phyloP scores from a whole-genome alignment of 2,113 vertebrate species.

The Tachuris rubrigastra region DNA sequence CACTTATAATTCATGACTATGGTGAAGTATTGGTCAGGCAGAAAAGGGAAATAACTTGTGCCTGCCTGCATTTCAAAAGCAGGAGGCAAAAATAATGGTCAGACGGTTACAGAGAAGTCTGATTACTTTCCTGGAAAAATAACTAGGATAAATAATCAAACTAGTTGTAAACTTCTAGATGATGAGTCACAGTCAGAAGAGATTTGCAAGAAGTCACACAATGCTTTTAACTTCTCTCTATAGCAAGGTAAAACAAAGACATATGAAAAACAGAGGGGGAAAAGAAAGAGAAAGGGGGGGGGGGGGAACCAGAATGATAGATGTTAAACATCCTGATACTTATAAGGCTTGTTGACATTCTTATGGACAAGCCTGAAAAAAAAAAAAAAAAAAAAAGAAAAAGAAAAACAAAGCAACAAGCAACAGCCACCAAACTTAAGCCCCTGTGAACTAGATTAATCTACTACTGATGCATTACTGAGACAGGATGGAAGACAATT shows the following conservation, averaged over 20 bases:
- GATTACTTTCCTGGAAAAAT: not conserved
- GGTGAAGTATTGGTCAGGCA: not conserved
- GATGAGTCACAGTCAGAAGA: not conserved
- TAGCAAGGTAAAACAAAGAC: not conserved
- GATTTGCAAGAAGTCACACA: not conserved
- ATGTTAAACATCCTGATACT: not conserved
- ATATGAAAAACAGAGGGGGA: accelerated
- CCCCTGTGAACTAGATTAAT: not conserved
- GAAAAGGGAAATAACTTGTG: not conserved
- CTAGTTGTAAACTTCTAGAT: not conserved
- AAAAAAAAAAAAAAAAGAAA: not conserved
- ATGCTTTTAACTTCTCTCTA: not conserved
- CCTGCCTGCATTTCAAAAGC: not conserved
- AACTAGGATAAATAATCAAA: not conserved
- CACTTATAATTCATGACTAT: not conserved
- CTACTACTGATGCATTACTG: not conserved
- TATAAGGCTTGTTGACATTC: not conserved
- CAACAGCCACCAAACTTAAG: not conserved
- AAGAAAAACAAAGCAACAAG: not conserved
- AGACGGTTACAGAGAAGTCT: not conserved
- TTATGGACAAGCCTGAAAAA: not conserved
- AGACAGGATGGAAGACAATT: not conserved
- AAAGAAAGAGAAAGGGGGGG: not conserved
- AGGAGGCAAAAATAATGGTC: not conserved
- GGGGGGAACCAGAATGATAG: accelerated